Evolutionary conservation across 2,888 invertebrate species (phyloP), one percentile per base, ranked within the genome.

Genomic region (Coleophora flavipennella): DNA sequence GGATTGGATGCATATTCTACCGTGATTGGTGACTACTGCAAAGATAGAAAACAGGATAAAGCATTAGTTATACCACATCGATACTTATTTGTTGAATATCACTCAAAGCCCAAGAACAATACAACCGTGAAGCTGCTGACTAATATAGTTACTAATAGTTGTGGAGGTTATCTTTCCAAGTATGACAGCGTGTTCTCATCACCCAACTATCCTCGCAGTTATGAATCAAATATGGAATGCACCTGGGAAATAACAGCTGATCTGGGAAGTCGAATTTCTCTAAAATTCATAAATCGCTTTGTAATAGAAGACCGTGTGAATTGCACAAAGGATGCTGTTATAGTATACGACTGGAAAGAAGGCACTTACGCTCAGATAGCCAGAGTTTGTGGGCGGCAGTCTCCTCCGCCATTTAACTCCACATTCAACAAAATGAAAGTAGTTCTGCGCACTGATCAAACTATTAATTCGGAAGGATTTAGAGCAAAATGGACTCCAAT

Each of bases 171-270:
- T 9, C 67, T 90, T n/a, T 84, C 85, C 42, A 66, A 67, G 13
- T 66, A 57, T 34, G 60, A 63, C 12, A 78, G 71, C 35, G 53
- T 62, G 13, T 79, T 92, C 45, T 51, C 70, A 28, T 87, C 89
- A 1, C 90, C 90, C 27, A 87, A 88, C 51, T 92, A 87, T 67
- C 90, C 90, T 0, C 74, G 76, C 48, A 63, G 61, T 34, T 96
- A 96, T 67, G 86, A 86, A n/a, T 85, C 89, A 44, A 92, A 93
- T 64, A 80, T 88, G 35, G 95, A 95, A 71, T 95, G 95, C 57
- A 72, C 85, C 6, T 96, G 95, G 95, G 90, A 90, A 52, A 87
- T 96, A 39, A 67, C 74, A 28, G 84, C 89, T 0, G 75, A 86
- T 0, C 50, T 78, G 27, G 94, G 94, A 0, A 91, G 89, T 52